These are phyloP conservation scores for Dermochelys coriacea DNA, from an alignment of 2,797 vertebrate genomes.

Conservation along the genomic window DNA sequence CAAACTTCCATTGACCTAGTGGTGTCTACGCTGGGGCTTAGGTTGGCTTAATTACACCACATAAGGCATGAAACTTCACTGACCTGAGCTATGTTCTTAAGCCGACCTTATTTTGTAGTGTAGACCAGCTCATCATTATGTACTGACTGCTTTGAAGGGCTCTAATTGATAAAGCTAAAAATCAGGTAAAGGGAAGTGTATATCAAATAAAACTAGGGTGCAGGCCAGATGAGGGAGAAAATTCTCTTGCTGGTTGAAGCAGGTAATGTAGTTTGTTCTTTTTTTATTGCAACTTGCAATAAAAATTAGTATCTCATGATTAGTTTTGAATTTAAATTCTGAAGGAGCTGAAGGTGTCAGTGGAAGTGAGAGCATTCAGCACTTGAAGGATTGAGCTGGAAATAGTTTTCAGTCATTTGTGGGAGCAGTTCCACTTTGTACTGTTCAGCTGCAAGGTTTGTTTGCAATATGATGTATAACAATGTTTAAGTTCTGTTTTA, in stretches of 20 bases:
- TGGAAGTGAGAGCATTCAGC: neutral
- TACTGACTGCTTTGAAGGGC: neutral
- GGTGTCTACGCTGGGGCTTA: neutral
- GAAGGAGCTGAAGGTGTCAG: neutral
- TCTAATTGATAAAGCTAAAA: neutral
- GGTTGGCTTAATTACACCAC: neutral
- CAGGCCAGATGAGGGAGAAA: neutral
- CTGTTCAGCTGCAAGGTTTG: accelerated
- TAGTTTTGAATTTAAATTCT: neutral
- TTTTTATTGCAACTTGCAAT: neutral
- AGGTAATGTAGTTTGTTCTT: neutral
- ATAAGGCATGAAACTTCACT: neutral
- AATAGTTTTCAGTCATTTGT: neutral
- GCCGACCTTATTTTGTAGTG: neutral
- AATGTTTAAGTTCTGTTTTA: neutral
- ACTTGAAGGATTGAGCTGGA: neutral
- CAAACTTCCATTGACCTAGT: neutral
- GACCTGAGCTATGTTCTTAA: neutral
- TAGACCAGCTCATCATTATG: neutral
- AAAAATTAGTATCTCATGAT: neutral
- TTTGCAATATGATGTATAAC: neutral
- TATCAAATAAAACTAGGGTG: neutral
- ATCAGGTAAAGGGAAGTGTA: neutral
- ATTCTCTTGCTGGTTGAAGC: neutral
- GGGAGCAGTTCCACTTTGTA: neutral